Evolutionary conservation across 2,888 invertebrate genomes (phyloP), one percentile per base, ranked within the genome.

Genomic region (Athalia rosae): DNA sequence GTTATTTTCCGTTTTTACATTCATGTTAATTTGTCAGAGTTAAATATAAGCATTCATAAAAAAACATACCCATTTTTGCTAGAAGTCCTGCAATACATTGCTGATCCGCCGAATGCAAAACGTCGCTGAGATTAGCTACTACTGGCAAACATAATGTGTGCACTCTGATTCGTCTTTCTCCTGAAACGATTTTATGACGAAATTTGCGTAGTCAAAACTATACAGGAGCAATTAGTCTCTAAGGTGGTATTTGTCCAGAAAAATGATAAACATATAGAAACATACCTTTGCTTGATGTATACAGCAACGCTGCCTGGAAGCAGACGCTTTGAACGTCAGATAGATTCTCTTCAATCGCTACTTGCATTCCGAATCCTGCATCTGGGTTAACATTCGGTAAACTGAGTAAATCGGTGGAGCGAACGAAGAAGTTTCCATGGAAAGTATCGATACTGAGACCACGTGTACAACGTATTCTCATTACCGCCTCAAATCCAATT

Each of bases 391-490:
- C 95, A 91, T 99, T 99, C 58, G 99, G 99, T 83, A 99, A 91
- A 9, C 98, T 97, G 78, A 99, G 91, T 77, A 99, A 92, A 91
- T 99, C 99, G 4, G 99, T 98, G 0, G 99, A 99, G 4, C 99
- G 94, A 71, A 99, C 99, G 91, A 99, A 99, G 93, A 99, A 99
- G 91, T 99, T 99, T 59, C 99, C 99, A 91, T 99, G 99, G 94
- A 99, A 99, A 87, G 98, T 98, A 91, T 99, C 98, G 85, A 99
- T 97, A 45, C 97, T 93, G 78, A 99, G 92, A 13, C 99, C 99
- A 87, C 95, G 94, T 1, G 98, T 97, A 88, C 98, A 99, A 5
- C 99, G 93, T 82, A 99, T 95, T 84, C 99, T 92, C 97, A 99
- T 98, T 41, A 99, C 99, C 4, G 99, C 98, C 90, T 99, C 99